phyloP scores from a whole-genome alignment of 1,140 invertebrate species.

The Meloidogyne exigua region DNA sequence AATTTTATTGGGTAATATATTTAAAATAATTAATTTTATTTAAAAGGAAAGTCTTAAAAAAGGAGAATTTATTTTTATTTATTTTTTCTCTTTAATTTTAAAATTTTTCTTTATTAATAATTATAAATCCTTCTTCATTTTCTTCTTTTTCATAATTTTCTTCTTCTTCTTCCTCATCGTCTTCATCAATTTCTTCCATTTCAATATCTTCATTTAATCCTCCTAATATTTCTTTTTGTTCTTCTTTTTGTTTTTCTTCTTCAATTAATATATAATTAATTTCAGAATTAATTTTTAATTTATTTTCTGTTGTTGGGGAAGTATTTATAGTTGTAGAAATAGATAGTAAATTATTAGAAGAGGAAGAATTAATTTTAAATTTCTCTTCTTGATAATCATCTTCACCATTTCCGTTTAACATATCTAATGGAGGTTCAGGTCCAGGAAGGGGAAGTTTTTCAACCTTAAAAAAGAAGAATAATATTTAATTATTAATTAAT shows the following conservation, averaged over 20 bases:
- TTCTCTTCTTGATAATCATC: neutral
- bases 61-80: neutral
- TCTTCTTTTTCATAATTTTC: neutral
- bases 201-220: neutral
- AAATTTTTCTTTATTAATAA: neutral
- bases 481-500: neutral
- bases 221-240: neutral
- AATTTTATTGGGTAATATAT: too few relatives aligned
- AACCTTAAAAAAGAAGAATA: neutral
- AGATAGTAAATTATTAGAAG: too few relatives aligned
- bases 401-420: constrained; percentile 19
- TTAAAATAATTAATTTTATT: neutral
- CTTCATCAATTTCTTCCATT: too few relatives aligned
- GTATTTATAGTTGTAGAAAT: too few relatives aligned
- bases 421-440: constrained; percentile 24
- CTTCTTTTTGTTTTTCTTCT: neutral
- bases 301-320: too few relatives aligned
- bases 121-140: neutral
- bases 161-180: neutral
- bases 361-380: neutral
- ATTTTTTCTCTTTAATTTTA: neutral
- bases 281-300: neutral
- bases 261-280: neutral
- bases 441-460: constrained; percentile 19
- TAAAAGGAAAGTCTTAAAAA: too few relatives aligned